These are phyloP conservation scores for Operophtera brumata DNA, from an alignment of 2,888 invertebrate species.

Conservation along the genomic window DNA sequence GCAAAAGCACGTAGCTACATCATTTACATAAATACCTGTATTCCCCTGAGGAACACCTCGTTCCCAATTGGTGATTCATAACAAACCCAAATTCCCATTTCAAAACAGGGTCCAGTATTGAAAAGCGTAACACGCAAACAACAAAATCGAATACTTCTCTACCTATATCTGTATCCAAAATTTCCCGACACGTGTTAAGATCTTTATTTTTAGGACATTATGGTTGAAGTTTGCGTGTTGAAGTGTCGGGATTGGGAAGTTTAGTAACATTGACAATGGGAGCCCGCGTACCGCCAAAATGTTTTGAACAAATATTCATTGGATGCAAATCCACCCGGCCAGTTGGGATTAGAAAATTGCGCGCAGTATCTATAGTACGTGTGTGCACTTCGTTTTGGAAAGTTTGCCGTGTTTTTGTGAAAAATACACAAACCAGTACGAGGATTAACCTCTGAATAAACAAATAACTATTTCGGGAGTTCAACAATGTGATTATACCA, in stretches of 20 bases:
- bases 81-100: slow-evolving; percentile 32
- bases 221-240: slow-evolving; percentile 37
- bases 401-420: slow-evolving; percentile 27
- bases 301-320: slow-evolving; percentile 74
- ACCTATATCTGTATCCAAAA: slow-evolving; percentile 32
- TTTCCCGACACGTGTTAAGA: slow-evolving; percentile 6
- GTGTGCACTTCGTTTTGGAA: slow-evolving; percentile 33
- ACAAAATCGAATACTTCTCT: slow-evolving; percentile 48
- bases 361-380: slow-evolving; percentile 44
- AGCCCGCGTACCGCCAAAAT: slow-evolving; percentile 58
- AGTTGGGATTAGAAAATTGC: slow-evolving; percentile 62
- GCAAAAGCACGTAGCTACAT: no score
- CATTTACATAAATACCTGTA: slow-evolving; percentile 1
- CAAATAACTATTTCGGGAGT: background rate
- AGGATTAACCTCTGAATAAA: slow-evolving; percentile 26
- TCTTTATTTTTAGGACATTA: slow-evolving; percentile 30
- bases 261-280: slow-evolving; percentile 52
- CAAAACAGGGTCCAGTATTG: slow-evolving; percentile 40
- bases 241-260: slow-evolving; percentile 34
- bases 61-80: slow-evolving; percentile 27
- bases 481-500: background rate
- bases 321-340: slow-evolving; percentile 67
- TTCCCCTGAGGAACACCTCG: background rate
- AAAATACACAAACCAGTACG: slow-evolving; percentile 29
- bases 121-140: slow-evolving; percentile 43